Evolutionary conservation across 2,113 vertebrate genomes (phyloP).

Genomic region (Thryonomys swinderianus): DNA sequence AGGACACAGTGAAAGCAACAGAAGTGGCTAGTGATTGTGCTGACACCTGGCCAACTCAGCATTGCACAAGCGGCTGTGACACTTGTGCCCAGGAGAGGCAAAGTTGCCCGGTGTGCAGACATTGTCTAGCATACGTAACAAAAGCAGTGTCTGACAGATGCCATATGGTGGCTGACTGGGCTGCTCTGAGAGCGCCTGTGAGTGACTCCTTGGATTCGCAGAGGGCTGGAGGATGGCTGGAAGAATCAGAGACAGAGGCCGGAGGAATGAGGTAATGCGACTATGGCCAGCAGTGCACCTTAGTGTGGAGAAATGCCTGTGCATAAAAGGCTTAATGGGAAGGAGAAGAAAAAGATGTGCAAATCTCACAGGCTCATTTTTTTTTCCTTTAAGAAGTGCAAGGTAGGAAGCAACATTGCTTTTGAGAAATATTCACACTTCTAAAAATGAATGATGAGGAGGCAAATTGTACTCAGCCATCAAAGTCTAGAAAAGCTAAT

Average conservation of each 20-base stretch:
- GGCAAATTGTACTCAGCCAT: background rate
- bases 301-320: background rate
- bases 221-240: background rate
- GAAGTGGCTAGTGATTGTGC: background rate
- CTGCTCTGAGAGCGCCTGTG: background rate
- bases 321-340: background rate
- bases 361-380: background rate
- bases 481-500: background rate
- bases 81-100: slow-evolving; percentile 24
- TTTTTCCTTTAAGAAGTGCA: background rate
- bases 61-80: background rate
- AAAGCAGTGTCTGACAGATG: slow-evolving; percentile 36
- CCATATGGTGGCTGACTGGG: slow-evolving; percentile 24
- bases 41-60: background rate
- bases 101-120: slow-evolving; percentile 4
- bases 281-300: background rate
- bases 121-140: background rate
- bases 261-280: background rate
- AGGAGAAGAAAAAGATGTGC: background rate
- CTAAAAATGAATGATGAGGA: background rate
- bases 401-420: background rate
- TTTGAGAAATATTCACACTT: background rate
- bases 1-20: background rate
- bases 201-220: background rate
- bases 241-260: background rate